Evolutionary conservation across 2,797 vertebrate genomes (phyloP), one percentile per base, ranked within the genome.

Genomic region (Philypnodon macrostomus): DNA sequence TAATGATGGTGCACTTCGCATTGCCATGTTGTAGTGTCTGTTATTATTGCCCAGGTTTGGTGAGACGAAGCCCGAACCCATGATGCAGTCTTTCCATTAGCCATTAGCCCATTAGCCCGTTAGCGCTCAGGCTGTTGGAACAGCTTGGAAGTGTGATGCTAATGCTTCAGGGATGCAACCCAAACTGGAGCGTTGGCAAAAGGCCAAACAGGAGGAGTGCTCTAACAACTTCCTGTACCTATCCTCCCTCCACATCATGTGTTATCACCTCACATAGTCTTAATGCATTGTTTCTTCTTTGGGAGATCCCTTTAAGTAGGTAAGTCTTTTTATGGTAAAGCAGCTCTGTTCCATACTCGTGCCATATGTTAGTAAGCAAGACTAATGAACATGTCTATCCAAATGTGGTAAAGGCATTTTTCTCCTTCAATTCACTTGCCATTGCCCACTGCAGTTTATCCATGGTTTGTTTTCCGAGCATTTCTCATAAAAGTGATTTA

Each of bases 71-170:
- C 65, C 69, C 12, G 34, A 55, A 32, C 68, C 69, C 53, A 45
- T 83, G 77, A 84, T 79, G 81, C 82, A 76, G 78, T 77, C 78
- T 79, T 71, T 83, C 81, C 79, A 88, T 88, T 86, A 85, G 85
- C 85, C 77, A 83, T 87, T 86, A 87, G 84, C 85, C 70, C 83
- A 85, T 88, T 88, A 89, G 86, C 86, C 86, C 88, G 84, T 87
- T 84, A 89, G 87, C 80, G 73, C 77, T 86, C 86, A 90, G 88
- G 87, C 88, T 89, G 88, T 89, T 88, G 87, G 82, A 90, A 90
- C 88, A 90, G 88, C 88, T 88, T 90, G 88, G 87, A 86, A 30
- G 80, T 84, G 85, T 68, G 84, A 87, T 68, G 83, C 85, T 85
- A 83, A 89, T 83, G 87, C 88, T 90, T 88, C 77, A 72, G 87